Conservation (phyloP, 92 coral and sea anemone species). For the Zoanthus solanderi region DNA sequence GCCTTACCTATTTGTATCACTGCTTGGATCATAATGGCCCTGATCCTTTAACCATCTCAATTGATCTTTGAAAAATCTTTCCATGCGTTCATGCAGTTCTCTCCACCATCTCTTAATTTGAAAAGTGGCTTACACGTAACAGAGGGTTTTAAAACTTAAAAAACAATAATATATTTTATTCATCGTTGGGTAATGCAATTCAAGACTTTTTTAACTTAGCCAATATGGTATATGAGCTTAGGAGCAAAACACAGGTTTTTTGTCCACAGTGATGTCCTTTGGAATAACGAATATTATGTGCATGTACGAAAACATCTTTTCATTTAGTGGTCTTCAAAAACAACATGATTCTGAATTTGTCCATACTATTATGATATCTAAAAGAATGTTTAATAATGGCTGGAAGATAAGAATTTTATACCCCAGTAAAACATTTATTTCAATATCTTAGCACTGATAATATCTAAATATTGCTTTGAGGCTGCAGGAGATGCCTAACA, state of each 20-base stretch:
- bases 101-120: neutral
- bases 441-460: neutral
- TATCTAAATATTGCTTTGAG: neutral
- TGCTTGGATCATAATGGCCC: conserved; percentile 3
- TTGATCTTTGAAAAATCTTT: neutral
- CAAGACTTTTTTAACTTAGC: neutral
- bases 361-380: neutral
- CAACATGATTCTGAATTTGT: neutral
- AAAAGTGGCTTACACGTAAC: neutral
- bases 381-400: neutral
- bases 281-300: neutral
- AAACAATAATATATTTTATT: no score
- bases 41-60: neutral
- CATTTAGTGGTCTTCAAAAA: neutral
- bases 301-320: neutral
- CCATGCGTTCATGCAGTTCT: neutral
- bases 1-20: neutral
- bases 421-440: neutral
- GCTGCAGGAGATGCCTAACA: neutral
- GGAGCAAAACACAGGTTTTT: neutral
- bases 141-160: neutral
- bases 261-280: neutral
- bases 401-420: neutral
- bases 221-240: neutral
- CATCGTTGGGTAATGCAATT: no score